Base-by-base conservation (phyloP, 1,140 invertebrate genomes). In the Penaeus indicus region DNA sequence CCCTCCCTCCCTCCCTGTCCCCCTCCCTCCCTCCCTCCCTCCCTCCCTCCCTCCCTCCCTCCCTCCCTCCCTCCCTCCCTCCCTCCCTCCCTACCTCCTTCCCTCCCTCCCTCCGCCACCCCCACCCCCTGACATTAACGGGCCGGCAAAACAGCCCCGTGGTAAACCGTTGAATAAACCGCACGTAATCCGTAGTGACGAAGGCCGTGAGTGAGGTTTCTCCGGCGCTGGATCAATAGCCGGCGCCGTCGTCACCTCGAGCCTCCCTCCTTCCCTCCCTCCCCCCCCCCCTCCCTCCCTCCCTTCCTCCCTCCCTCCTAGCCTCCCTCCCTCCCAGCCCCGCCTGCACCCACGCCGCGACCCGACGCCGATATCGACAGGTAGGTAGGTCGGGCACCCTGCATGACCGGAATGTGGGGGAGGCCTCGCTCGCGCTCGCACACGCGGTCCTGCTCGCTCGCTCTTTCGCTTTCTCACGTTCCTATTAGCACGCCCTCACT, bases 11-110 rank as follows among this genome's bases (percentile, higher is more conserved):
- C 75, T 78, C 75, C 32, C 18, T 42, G 1, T 7, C 75, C 8
- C 38, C 8, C 75, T 27, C 32, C 22, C 32, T 60, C 21, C 42
- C 25, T 42, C 21, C 38, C 10, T 72, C 63, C 38, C 67, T 72
- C 82, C 47, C 82, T 72, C 38, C 32, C 82, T 69, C 82, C 62
- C 67, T 72, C 82, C 69, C 64, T 60, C 38, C 1, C 25, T 84
- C 82, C 21, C 42, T 54, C 32, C 21, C 64, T 25, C 38, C 21
- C 54, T 19, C 32, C 47, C 18, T 25, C 64, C 4, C 38, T n/a
- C 67, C 47, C n/a, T 38, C 62, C 62, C 16, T 10, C 60, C 18
- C n/a, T 22, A 8, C 54, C 54, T 25, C 64, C 4, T 22, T n/a
- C 67, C 47, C n/a, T 38, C 62, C 62, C 16, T 10, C 60, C 18